A percentile compares a stretch with the other conserved stretches of the same genome.
These are phyloP conservation scores for Pan troglodytes DNA, from an alignment of 2,113 vertebrate genomes.

Conservation along the genomic window NHGRI_mPanTro3-v2.1_pri NC_072408.2:91031001-91031500, in stretches of 20 bases:
- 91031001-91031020: neutral
- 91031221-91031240: neutral
- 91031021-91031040: neutral
- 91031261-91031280: slow-evolving; percentile 23
- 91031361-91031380: neutral
- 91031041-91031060: too few relatives aligned
- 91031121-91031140: neutral
- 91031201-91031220: neutral
- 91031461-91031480: neutral
- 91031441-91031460: neutral
- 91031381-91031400: neutral
- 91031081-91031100: neutral
- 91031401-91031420: neutral
- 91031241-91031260: neutral
- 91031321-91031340: neutral
- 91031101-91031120: neutral
- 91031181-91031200: neutral
- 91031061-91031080: neutral
- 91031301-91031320: neutral
- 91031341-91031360: neutral
- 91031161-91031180: neutral
- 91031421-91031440: neutral
- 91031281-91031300: neutral
- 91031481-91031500: neutral
- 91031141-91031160: neutral